Conservation (phyloP, 2,888 invertebrate species). For the Rambutsinella grinnellia region DNA sequence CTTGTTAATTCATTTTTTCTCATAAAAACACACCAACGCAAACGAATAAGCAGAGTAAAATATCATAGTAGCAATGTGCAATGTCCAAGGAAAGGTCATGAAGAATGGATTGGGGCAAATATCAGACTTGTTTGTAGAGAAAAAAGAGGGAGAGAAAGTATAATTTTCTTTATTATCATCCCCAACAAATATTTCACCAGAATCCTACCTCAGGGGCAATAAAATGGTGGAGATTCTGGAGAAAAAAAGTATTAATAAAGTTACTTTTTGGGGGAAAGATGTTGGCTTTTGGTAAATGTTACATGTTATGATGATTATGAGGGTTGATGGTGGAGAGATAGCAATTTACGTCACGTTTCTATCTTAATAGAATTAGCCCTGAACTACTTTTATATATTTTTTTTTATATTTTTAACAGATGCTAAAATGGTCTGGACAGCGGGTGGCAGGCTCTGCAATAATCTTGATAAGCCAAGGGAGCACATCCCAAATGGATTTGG, state of each 20-base stretch:
- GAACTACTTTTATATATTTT: conserved; percentile 25
- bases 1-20: conserved; percentile 57
- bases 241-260: too few relatives aligned
- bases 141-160: too few relatives aligned
- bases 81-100: too few relatives aligned
- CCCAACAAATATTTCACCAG: too few relatives aligned
- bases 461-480: conserved; percentile 74
- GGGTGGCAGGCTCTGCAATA: conserved; percentile 72
- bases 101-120: too few relatives aligned
- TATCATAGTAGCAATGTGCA: not conserved
- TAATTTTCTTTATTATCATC: too few relatives aligned
- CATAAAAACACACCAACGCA: not conserved
- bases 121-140: too few relatives aligned
- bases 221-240: too few relatives aligned
- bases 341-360: conserved; percentile 46
- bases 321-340: not conserved
- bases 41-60: conserved; percentile 8
- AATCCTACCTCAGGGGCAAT: too few relatives aligned
- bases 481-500: conserved; percentile 69
- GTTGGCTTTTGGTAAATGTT: not conserved
- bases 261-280: too few relatives aligned
- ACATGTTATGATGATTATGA: not conserved
- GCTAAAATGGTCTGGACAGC: conserved; percentile 68
- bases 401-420: conserved; percentile 67
- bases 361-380: conserved; percentile 39